These are phyloP conservation scores for Apogon hyalosoma DNA, from an alignment of 2,797 vertebrate species.

Conservation along the genomic window DNA sequence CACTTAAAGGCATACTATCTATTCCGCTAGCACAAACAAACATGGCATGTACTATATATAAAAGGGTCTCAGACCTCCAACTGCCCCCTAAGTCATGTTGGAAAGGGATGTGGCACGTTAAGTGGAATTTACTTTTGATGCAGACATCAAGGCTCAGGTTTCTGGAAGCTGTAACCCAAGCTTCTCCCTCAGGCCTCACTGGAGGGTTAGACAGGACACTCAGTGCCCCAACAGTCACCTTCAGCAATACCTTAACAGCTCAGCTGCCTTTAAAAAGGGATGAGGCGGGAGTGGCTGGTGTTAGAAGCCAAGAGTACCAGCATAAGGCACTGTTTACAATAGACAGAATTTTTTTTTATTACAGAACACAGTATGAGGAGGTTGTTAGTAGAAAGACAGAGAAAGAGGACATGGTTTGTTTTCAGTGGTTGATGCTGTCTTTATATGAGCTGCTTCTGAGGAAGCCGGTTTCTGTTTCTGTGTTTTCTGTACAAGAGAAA, in stretches of 20 bases:
- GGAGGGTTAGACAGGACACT: slow-evolving; percentile 66
- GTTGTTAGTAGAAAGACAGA: slow-evolving; percentile 7
- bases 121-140: slow-evolving; percentile 87
- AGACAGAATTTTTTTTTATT: slow-evolving; percentile 44
- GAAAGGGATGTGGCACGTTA: slow-evolving; percentile 82
- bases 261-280: slow-evolving; percentile 68
- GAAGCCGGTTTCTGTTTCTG: slow-evolving; percentile 1
- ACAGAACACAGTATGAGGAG: slow-evolving; percentile 35
- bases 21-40: slow-evolving; percentile 72
- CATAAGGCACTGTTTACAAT: slow-evolving; percentile 17
- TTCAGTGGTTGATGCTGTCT: slow-evolving; percentile 2
- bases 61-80: slow-evolving; percentile 71
- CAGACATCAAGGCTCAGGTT: slow-evolving; percentile 81
- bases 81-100: slow-evolving; percentile 69
- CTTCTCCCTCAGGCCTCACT: slow-evolving; percentile 60
- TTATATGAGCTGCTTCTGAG: slow-evolving; percentile 21
- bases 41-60: slow-evolving; percentile 82
- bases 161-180: slow-evolving; percentile 77
- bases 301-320: slow-evolving; percentile 27
- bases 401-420: slow-evolving; percentile 1
- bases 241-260: slow-evolving; percentile 70
- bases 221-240: slow-evolving; percentile 67
- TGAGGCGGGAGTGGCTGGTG: slow-evolving; percentile 5
- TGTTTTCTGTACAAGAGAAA: slow-evolving; percentile 23
- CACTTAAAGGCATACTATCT: slow-evolving; percentile 59